phyloP scores from a whole-genome alignment of 2,113 vertebrate genomes.

The Thomomys bottae region DNA sequence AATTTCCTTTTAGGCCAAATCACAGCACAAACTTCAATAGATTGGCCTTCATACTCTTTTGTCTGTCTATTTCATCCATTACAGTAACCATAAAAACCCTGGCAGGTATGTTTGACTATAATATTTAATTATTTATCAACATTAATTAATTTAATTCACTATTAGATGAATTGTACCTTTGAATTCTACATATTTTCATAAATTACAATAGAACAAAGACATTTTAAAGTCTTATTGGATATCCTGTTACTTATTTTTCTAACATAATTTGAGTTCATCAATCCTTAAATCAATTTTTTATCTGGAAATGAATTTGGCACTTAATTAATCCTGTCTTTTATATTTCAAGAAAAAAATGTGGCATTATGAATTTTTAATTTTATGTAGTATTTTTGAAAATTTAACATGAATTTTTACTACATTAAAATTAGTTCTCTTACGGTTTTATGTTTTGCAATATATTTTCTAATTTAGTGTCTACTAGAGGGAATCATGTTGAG shows the following conservation, averaged over 20 bases:
- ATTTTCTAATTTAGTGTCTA: neutral
- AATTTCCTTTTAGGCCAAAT: neutral
- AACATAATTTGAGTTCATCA: no score
- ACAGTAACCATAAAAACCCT: neutral
- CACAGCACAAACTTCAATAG: neutral
- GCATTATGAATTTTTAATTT: neutral
- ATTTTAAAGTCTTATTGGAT: neutral
- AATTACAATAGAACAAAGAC: neutral
- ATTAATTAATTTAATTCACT: neutral
- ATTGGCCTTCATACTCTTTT: neutral
- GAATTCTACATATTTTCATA: neutral
- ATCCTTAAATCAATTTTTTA: no score
- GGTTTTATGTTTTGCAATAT: neutral
- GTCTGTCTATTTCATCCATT: neutral
- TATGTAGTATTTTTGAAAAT: neutral
- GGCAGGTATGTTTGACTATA: neutral
- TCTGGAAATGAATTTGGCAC: neutral
- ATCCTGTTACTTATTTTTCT: neutral
- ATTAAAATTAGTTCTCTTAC: neutral
- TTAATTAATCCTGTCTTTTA: neutral
- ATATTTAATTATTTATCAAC: neutral
- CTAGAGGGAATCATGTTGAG: no score
- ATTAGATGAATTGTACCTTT: neutral
- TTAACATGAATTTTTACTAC: neutral
- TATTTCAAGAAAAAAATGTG: neutral